Evolutionary conservation across 2,888 invertebrate species (phyloP).

Genomic region (Drosophila recens): DNA sequence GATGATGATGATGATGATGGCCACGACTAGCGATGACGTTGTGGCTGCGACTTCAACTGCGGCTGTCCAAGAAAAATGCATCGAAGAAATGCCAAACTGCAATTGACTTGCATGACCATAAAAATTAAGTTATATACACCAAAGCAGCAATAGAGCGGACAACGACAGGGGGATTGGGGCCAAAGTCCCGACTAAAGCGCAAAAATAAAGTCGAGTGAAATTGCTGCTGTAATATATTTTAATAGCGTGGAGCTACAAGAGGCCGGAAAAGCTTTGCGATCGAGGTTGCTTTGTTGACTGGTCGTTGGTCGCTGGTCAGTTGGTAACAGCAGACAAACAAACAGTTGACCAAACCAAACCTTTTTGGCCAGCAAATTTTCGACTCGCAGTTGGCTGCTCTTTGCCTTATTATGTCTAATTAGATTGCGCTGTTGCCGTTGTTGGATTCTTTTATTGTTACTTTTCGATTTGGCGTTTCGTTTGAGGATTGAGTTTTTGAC

Average conservation of each 20-base stretch:
- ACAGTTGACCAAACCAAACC: constrained; percentile 59
- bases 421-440: constrained; percentile 63
- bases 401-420: constrained; percentile 79
- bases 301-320: constrained; percentile 32
- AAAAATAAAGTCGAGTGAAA: constrained; percentile 77
- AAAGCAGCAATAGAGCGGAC: constrained; percentile 35
- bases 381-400: constrained; percentile 30
- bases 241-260: constrained; percentile 55
- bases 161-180: constrained; percentile 2
- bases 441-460: constrained; percentile 42
- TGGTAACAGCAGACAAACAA: constrained; percentile 44
- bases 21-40: constrained; percentile 43
- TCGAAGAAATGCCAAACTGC: constrained; percentile 81
- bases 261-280: constrained; percentile 53
- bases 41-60: constrained; percentile 1
- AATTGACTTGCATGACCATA: constrained; percentile 83
- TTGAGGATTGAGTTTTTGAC: constrained; percentile 37
- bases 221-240: constrained; percentile 81
- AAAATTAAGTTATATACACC: constrained; percentile 82
- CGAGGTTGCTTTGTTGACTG: constrained; percentile 27
- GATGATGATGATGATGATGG: constrained; percentile 57
- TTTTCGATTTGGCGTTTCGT: constrained; percentile 21
- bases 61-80: constrained; percentile 54
- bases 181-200: constrained; percentile 57
- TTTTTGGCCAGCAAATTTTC: constrained; percentile 63